Conservation (phyloP, 35 echinoderm and acorn worm genomes). For the Nesometra sesokonis region DNA sequence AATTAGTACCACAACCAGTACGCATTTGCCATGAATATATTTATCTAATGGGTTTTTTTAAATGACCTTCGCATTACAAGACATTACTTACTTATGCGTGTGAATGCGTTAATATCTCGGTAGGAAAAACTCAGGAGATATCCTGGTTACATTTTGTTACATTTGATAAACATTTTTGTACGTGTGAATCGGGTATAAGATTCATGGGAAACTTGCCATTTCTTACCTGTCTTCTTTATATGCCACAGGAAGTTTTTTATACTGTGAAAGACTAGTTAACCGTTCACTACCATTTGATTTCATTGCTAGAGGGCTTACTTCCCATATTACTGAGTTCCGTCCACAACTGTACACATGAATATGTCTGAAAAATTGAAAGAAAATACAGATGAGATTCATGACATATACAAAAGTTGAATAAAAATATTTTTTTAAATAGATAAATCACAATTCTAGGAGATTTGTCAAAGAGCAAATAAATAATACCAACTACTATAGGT, state of each 20-base stretch:
- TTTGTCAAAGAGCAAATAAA: background rate
- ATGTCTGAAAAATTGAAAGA: constrained; percentile 33
- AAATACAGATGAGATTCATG: background rate
- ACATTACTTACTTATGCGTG: too few species aligned
- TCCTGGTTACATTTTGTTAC: too few species aligned
- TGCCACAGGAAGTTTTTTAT: constrained; percentile 51
- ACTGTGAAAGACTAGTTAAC: constrained; percentile 39
- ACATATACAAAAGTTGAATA: background rate
- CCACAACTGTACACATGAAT: constrained; percentile 96
- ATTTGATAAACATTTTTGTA: too few species aligned
- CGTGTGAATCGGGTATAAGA: too few species aligned
- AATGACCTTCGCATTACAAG: background rate
- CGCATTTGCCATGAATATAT: too few species aligned
- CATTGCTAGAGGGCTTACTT: constrained; percentile 91
- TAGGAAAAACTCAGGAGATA: too few species aligned
- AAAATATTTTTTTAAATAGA: background rate
- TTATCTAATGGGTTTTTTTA: too few species aligned
- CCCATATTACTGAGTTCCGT: constrained; percentile 88
- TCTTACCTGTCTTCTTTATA: constrained; percentile 86
- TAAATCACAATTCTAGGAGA: background rate
- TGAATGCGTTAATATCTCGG: too few species aligned
- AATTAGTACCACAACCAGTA: background rate
- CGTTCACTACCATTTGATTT: constrained; percentile 34
- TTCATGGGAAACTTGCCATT: background rate
- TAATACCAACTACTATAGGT: too few species aligned